phyloP scores from a whole-genome alignment of 23 tunicate species.

The Halocynthia roretzi region DNA sequence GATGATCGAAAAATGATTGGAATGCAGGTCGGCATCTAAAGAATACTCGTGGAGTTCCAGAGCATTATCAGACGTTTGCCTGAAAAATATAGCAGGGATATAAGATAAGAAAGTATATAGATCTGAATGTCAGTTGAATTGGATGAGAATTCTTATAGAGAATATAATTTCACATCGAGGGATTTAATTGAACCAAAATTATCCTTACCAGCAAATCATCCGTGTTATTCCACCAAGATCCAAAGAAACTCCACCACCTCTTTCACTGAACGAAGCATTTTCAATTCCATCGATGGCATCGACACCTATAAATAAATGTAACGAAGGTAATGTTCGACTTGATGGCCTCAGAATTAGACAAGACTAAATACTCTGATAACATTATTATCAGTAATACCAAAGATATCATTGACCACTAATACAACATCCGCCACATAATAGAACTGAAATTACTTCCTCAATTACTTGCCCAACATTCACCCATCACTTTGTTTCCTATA shows the following conservation, averaged over 20 bases:
- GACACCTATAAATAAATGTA: background rate
- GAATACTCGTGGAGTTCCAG: slow-evolving; percentile 69
- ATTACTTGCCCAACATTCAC: no score
- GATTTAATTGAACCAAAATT: no score
- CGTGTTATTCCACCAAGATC: slow-evolving; percentile 7
- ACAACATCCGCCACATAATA: no score
- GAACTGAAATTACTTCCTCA: no score
- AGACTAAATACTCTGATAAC: no score
- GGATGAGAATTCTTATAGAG: slow-evolving; percentile 1
- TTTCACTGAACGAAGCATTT: slow-evolving; percentile 12
- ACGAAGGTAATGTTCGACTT: no score
- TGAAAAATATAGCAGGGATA: background rate
- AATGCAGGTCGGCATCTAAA: slow-evolving; percentile 23
- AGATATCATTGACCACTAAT: no score
- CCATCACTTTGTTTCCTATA: no score
- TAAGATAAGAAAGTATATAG: background rate
- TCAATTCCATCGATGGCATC: slow-evolving; percentile 5
- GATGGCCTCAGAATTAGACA: no score
- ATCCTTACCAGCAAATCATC: background rate
- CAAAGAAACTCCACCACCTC: slow-evolving; percentile 38
- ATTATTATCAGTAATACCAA: no score
- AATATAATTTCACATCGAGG: background rate
- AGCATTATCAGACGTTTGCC: slow-evolving; percentile 50
- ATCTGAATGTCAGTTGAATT: background rate
- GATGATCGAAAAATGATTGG: slow-evolving; percentile 30